Evolutionary conservation across 1,140 invertebrate species (phyloP).

Genomic region (Whitmania pigra): DNA sequence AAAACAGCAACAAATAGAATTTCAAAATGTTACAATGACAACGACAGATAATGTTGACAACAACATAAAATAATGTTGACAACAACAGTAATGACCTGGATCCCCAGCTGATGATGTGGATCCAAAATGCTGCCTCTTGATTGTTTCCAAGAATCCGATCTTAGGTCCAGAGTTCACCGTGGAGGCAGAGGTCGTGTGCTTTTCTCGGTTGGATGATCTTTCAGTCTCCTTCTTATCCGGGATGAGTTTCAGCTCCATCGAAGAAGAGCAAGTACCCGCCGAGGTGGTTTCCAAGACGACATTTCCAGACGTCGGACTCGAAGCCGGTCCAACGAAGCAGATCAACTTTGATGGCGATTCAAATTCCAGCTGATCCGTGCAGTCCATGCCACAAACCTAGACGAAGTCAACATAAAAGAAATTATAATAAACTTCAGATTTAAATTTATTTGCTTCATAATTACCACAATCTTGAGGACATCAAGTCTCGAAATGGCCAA

Average conservation of each 20-base stretch:
- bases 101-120: too few relatives aligned
- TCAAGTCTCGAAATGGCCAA: conserved; percentile 34
- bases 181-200: too few relatives aligned
- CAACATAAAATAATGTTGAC: too few relatives aligned
- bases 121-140: too few relatives aligned
- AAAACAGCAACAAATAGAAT: too few relatives aligned
- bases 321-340: conserved; percentile 32
- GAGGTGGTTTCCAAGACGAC: conserved; percentile 36
- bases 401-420: conserved; percentile 12
- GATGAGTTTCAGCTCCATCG: neutral
- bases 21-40: too few relatives aligned
- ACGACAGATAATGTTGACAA: too few relatives aligned
- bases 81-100: too few relatives aligned
- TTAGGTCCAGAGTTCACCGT: too few relatives aligned
- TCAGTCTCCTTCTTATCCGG: neutral
- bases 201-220: too few relatives aligned
- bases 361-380: conserved; percentile 34
- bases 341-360: conserved; percentile 34
- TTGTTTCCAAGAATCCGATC: too few relatives aligned
- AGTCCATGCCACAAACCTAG: conserved; percentile 33
- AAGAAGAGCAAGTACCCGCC: conserved; percentile 31
- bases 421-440: neutral
- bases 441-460: too few relatives aligned
- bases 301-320: conserved; percentile 31
- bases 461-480: conserved; percentile 28